Percentiles rank a stretch among this genome's conserved stretches.
These are phyloP conservation scores for Stenurella melanura DNA, from an alignment of 2,888 invertebrate species.

Conservation along the genomic window DNA sequence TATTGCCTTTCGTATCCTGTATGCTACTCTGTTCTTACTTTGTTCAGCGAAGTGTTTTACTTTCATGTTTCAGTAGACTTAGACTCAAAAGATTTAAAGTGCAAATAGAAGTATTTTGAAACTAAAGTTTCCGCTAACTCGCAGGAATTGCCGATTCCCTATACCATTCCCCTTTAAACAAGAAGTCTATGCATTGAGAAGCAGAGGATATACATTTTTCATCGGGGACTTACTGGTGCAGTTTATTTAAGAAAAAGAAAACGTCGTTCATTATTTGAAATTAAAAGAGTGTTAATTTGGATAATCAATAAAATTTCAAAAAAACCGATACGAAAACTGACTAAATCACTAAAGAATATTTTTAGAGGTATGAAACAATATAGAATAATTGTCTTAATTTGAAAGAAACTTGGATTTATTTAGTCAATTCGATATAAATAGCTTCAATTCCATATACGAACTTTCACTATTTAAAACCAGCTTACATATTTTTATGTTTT, in stretches of 20 bases:
- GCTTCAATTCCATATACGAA: too few relatives aligned
- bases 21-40: not conserved
- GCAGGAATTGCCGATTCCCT: conserved; percentile 15
- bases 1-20: not conserved
- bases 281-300: too few relatives aligned
- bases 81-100: conserved; percentile 12
- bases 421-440: too few relatives aligned
- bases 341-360: too few relatives aligned
- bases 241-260: not conserved
- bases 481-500: too few relatives aligned
- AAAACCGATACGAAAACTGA: too few relatives aligned
- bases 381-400: too few relatives aligned
- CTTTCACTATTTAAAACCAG: too few relatives aligned
- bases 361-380: too few relatives aligned
- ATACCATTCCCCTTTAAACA: conserved; percentile 2
- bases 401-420: too few relatives aligned
- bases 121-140: conserved; percentile 10
- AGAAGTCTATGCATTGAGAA: not conserved
- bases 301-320: too few relatives aligned
- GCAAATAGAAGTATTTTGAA: conserved; percentile 21
- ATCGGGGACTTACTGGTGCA: not conserved
- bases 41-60: conserved; percentile 4
- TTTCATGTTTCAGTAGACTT: conserved; percentile 17
- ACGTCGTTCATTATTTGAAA: too few relatives aligned
- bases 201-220: not conserved